Conservation (phyloP, 1,140 invertebrate genomes). For the Bombyx mori region DNA sequence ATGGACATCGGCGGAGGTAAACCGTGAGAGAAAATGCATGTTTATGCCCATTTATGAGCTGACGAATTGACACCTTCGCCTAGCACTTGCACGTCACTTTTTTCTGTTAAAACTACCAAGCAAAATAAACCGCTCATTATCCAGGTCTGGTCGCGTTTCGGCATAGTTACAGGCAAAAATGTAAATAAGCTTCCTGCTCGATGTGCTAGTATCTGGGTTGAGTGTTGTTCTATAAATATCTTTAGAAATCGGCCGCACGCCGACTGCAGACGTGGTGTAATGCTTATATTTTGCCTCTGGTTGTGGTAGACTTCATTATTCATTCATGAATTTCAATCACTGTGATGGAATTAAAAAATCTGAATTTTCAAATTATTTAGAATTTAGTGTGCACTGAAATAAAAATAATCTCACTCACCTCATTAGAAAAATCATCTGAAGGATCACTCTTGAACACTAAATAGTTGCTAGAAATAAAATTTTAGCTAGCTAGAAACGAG, state of each 20-base stretch:
- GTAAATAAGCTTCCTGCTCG: conserved; percentile 8
- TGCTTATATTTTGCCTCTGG: conserved; percentile 4
- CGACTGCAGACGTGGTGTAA: conserved; percentile 5
- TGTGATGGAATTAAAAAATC: too few species aligned
- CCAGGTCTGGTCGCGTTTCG: conserved; percentile 9
- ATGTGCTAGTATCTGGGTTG: conserved; percentile 19
- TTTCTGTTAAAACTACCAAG: conserved; percentile 14
- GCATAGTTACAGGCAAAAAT: conserved; percentile 11
- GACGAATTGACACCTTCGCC: conserved; percentile 35
- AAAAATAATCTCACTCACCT: too few species aligned
- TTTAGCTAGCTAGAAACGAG: too few species aligned
- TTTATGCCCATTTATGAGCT: conserved; percentile 22
- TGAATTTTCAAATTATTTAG: too few species aligned
- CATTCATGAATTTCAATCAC: not conserved
- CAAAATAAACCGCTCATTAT: conserved; percentile 12
- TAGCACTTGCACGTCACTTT: conserved; percentile 44
- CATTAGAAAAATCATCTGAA: too few species aligned
- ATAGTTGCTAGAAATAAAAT: too few species aligned
- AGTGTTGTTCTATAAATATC: conserved; percentile 55
- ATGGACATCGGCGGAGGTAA: conserved; percentile 67
- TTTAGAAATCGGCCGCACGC: conserved; percentile 25
- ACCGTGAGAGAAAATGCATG: conserved; percentile 50
- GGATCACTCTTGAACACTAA: too few species aligned
- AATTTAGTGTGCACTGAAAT: too few species aligned
- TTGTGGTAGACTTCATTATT: not conserved